Evolutionary conservation across 2,888 invertebrate species (phyloP), one percentile per base, ranked within the genome.

Genomic region (Gibbula magus): DNA sequence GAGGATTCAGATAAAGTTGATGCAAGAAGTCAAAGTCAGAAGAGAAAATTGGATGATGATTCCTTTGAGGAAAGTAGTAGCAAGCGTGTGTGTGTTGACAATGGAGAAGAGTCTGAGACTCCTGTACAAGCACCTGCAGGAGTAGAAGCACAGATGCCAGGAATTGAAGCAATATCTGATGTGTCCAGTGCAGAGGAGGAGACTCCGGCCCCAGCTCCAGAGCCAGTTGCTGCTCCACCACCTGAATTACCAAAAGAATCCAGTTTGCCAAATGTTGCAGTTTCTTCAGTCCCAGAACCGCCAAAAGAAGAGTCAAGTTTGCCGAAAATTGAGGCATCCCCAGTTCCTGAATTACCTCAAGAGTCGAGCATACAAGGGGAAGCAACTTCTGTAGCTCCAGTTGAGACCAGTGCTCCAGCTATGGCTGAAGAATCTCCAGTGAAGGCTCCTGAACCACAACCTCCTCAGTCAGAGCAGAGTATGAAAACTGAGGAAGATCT

Each of bases 41-140:
- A 52, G 45, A 45, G 74, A 22, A 54, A 61, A n/a, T 56, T 77
- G 39, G 74, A 32, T 52, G 67, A 61, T 51, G 80, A 80, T 18
- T 78, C 54, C 13, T 61, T 61, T n/a, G 32, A 66, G 70, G 76
- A 56, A 10, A 78, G 56, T 16, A 29, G 29, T 7, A 75, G 66
- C n/a, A 73, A 73, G 10, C 53, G 20, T 56, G 70, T 67, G 39
- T 66, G 35, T 51, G 75, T 39, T 25, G 76, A 79, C 45, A 75
- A 75, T 35, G 79, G 77, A 22, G 79, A 81, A 20, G 77, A 79
- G 10, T 75, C 81, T 25, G 81, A 81, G 75, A 78, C 4, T 35
- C 35, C 82, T 70, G 81, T 75, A 29, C 73, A 61, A 53, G 79
- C 75, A 25, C 79, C 75, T 29, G 78, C 76, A 52, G 78, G 74